Evolutionary conservation across 2,797 vertebrate species (phyloP), one percentile per base, ranked within the genome.

Genomic region (Molossus alvarezi): DNA sequence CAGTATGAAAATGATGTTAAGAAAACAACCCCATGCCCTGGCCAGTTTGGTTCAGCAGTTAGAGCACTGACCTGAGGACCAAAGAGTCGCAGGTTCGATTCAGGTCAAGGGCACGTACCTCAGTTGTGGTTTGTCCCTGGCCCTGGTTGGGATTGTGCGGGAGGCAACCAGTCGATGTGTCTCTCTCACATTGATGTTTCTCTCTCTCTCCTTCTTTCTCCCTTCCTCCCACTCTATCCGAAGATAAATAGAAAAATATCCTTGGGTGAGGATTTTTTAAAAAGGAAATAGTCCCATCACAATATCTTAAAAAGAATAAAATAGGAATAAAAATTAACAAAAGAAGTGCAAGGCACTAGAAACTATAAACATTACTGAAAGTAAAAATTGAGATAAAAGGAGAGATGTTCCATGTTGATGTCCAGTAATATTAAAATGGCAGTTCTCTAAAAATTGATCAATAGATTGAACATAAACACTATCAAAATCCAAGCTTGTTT

Each of bases 251-350:
- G 41, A 45, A 45, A 45, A 45, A 45, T 45, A 45, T 45, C 41
- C 41, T 45, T 45, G 41, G 41, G 41, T 45, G 41, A 45, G 41
- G 41, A 45, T 45, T 45, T 45, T 45, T 5, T 3, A 45, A 45
- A 45, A 48, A 25, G 29, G 80, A 72, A 82, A 25, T 1, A 64
- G 62, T 15, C 12, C 51, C 29, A 91, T 93, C 48, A 57, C 29
- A 48, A 64, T 9, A 81, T 8, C 25, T 85, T 73, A 65, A 80
- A 51, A 80, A 88, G 11, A 67, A 88, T 67, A 76, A 83, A 83
- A 83, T 55, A 64, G 48, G 23, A 51, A 58, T n/a, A 80, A 92
- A 73, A 73, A 65, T 80, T 85, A 80, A 65, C 15, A 57, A 91
- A 95, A 75, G 23, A 81, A 87, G 14, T 53, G 4, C 7, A 65